Conservation (phyloP, 1,140 invertebrate species). For the Asbolus verrucosus region DNA sequence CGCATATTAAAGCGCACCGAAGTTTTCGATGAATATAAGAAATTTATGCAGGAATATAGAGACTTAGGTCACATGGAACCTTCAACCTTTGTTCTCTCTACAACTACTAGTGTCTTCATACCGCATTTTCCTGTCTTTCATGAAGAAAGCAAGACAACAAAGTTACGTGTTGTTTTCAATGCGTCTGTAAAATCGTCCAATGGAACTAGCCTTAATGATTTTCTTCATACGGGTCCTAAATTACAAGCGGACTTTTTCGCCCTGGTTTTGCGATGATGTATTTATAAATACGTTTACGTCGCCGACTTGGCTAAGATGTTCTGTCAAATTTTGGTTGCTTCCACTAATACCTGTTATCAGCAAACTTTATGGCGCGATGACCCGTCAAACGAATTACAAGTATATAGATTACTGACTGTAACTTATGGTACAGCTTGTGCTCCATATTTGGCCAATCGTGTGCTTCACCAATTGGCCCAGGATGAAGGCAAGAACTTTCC, state of each 20-base stretch:
- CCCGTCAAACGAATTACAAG: constrained; percentile 44
- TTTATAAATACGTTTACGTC: constrained; percentile 54
- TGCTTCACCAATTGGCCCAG: constrained; percentile 58
- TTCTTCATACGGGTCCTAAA: constrained; percentile 56
- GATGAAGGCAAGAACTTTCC: constrained; percentile 54
- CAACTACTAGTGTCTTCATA: no score
- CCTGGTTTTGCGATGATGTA: constrained; percentile 58
- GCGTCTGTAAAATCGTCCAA: background rate
- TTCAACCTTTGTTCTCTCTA: no score
- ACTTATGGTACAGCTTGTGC: constrained; percentile 61
- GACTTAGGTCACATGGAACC: no score
- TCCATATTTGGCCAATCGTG: constrained; percentile 60
- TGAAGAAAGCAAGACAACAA: no score
- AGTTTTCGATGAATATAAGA: no score
- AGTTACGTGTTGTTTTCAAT: constrained; percentile 10
- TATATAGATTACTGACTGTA: constrained; percentile 57
- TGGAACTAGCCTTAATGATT: constrained; percentile 52
- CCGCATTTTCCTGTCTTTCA: no score
- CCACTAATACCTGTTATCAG: constrained; percentile 59
- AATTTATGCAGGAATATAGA: no score
- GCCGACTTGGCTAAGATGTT: constrained; percentile 66
- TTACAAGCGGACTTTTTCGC: constrained; percentile 58
- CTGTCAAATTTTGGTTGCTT: constrained; percentile 59
- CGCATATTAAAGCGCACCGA: no score
- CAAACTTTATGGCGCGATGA: constrained; percentile 61